A percentile compares a stretch with the other conserved stretches of the same genome.
These are phyloP conservation scores for Agelaius phoeniceus DNA, from an alignment of 2,113 vertebrate species.

Conservation along the genomic window DNA sequence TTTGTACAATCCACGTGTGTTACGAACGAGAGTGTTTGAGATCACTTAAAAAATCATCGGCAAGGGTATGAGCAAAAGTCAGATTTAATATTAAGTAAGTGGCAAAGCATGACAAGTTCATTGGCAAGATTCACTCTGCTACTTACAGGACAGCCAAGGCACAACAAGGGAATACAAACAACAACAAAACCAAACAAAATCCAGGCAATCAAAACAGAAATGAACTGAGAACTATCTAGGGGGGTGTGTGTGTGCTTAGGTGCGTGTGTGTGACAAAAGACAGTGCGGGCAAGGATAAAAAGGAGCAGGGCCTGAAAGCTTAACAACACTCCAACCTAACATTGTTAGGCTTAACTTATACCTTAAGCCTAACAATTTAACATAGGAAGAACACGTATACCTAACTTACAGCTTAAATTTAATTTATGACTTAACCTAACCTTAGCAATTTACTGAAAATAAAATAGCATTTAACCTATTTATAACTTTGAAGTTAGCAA, in stretches of 20 bases:
- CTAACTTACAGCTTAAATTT: not conserved
- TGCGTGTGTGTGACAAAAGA: not conserved
- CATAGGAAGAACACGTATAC: not conserved
- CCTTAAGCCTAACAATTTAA: not conserved
- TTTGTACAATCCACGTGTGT: not conserved
- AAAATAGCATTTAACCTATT: not conserved
- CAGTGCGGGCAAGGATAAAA: not conserved
- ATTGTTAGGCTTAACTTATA: not conserved
- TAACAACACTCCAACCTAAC: not conserved
- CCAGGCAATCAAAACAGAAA: not conserved
- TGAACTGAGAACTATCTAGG: not conserved
- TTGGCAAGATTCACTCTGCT: not conserved
- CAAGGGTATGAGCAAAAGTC: not conserved
- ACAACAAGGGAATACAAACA: not conserved
- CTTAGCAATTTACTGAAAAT: not conserved
- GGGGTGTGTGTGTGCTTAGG: not conserved
- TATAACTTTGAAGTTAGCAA: not conserved
- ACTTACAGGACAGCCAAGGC: not conserved
- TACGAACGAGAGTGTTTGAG: accelerated
- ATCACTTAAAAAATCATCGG: not conserved
- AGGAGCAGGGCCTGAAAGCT: not conserved
- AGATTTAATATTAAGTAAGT: not conserved
- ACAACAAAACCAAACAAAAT: not conserved
- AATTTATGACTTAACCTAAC: not conserved
- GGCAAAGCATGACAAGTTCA: not conserved